Conservation (phyloP, 2,797 vertebrate species). For the Mastacembelus armatus region DNA sequence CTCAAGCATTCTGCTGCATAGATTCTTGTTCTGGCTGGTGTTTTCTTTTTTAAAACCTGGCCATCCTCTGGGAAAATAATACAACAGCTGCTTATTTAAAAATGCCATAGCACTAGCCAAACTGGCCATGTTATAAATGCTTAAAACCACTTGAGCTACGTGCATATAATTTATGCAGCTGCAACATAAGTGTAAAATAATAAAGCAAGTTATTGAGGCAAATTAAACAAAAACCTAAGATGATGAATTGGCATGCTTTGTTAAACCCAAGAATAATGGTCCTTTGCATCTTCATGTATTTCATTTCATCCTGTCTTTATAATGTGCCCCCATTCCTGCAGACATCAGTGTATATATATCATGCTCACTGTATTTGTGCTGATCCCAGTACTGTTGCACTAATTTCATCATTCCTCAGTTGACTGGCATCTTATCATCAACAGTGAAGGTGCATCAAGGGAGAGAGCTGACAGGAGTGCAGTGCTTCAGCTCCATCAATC, state of each 20-base stretch:
- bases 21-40: not conserved
- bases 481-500: slow-evolving; percentile 90
- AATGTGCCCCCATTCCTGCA: not conserved
- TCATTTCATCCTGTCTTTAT: not conserved
- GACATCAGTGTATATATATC: slow-evolving; percentile 14
- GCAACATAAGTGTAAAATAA: not conserved
- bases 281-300: slow-evolving; percentile 11
- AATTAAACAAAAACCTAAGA: not conserved
- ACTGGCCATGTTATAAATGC: not conserved
- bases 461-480: slow-evolving; percentile 92
- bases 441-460: slow-evolving; percentile 92
- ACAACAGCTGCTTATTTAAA: too few species aligned
- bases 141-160: not conserved
- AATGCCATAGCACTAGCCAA: not conserved
- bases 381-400: not conserved
- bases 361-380: slow-evolving; percentile 4
- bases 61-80: not conserved
- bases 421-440: slow-evolving; percentile 35
- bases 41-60: slow-evolving; percentile 15
- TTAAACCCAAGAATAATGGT: not conserved
- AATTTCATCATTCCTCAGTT: slow-evolving; percentile 23
- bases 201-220: not conserved
- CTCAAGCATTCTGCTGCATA: not conserved
- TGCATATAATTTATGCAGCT: slow-evolving; percentile 1
- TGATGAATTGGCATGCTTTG: not conserved